These are phyloP conservation scores for Drosophila pegasa DNA, from an alignment of 2,888 invertebrate genomes.

Conservation along the genomic window DNA sequence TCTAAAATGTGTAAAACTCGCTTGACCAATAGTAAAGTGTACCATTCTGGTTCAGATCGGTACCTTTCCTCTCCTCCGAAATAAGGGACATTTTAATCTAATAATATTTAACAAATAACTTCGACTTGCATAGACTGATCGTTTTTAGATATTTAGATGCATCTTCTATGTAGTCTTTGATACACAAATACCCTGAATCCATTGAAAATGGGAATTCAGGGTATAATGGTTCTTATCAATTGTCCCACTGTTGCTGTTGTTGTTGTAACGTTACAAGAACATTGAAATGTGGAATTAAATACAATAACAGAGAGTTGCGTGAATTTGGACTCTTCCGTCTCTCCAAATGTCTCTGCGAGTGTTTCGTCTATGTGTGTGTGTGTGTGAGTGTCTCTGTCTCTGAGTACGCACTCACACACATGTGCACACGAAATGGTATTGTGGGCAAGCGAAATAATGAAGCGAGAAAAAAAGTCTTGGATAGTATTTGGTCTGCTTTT, in stretches of 20 bases:
- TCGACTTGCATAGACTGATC: not conserved
- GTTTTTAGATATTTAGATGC: too few relatives aligned
- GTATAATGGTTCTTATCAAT: too few relatives aligned
- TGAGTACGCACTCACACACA: constrained; percentile 36
- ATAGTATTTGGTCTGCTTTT: constrained; percentile 45
- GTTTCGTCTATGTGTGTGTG: not conserved
- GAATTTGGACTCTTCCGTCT: constrained; percentile 45
- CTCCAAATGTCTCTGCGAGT: constrained; percentile 17
- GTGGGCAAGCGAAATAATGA: constrained; percentile 47
- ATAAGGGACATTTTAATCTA: not conserved
- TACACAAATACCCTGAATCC: too few relatives aligned
- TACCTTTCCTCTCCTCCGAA: too few relatives aligned
- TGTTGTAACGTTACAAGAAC: constrained; percentile 35
- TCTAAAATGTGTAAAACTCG: not conserved
- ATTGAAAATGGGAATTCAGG: too few relatives aligned
- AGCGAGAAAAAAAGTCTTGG: constrained; percentile 50
- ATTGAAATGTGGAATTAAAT: constrained; percentile 54
- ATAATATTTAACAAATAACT: not conserved
- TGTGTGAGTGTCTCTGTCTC: constrained; percentile 5
- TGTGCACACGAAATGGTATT: constrained; percentile 25
- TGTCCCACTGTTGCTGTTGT: too few relatives aligned
- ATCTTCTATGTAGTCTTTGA: too few relatives aligned
- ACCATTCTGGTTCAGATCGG: not conserved
- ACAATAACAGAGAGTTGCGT: constrained; percentile 60
- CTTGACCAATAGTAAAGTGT: not conserved